These are phyloP conservation scores for Micromesistius poutassou DNA, from an alignment of 2,797 vertebrate species.

Conservation along the genomic window DNA sequence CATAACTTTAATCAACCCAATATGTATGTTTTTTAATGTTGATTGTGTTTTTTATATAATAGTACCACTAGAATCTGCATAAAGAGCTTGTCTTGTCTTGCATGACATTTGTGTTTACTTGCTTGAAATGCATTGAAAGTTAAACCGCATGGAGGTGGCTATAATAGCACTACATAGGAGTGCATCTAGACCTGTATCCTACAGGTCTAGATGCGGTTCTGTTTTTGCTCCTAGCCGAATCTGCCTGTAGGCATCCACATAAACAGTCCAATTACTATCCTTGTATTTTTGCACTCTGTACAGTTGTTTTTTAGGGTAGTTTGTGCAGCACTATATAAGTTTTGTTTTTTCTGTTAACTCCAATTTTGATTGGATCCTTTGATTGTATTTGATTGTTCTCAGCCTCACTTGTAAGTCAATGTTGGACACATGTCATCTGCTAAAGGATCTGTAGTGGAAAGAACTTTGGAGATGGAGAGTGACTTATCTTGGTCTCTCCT, in stretches of 20 bases:
- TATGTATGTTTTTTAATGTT: no score
- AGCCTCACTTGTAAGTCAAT: neutral
- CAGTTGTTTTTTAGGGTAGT: neutral
- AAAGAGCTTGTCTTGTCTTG: neutral
- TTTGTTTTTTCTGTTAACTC: neutral
- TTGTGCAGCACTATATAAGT: neutral
- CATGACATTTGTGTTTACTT: no score
- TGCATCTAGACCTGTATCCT: no score
- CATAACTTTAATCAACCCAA: no score
- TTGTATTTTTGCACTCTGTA: neutral
- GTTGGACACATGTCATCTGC: neutral
- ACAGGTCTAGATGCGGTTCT: no score
- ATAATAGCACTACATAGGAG: no score
- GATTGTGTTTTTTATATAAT: no score
- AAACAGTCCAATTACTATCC: neutral
- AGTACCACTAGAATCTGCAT: no score
- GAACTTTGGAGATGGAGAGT: neutral
- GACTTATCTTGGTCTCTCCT: slow-evolving; percentile 28
- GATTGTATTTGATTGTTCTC: neutral
- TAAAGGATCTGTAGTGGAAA: neutral
- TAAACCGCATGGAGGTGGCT: no score
- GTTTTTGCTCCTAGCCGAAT: no score
- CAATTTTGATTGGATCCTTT: neutral
- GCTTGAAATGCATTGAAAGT: no score
- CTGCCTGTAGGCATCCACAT: neutral